Evolutionary conservation across 2,888 invertebrate species (phyloP).

Genomic region (Brassicogethes aeneus): DNA sequence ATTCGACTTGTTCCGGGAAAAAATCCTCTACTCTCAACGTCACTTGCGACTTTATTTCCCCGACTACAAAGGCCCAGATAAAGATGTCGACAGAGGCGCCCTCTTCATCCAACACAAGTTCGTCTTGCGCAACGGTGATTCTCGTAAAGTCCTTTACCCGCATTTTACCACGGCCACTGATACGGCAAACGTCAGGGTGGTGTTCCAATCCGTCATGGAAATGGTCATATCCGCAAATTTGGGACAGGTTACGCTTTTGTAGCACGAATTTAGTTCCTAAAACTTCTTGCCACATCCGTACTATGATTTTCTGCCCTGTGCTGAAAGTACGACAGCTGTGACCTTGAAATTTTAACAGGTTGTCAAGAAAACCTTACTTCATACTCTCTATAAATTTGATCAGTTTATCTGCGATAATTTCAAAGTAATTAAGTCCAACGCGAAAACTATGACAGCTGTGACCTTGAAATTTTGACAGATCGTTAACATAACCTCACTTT

Average conservation of each 20-base stretch:
- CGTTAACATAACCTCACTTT: no score
- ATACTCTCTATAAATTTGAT: no score
- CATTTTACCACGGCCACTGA: constrained; percentile 61
- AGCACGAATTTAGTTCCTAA: constrained; percentile 14
- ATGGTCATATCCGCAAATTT: constrained; percentile 55
- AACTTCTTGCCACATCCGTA: no score
- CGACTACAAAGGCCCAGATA: constrained; percentile 51
- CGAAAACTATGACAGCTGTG: no score
- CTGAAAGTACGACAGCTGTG: no score
- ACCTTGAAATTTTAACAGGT: no score
- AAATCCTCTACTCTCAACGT: constrained; percentile 52
- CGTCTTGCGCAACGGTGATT: constrained; percentile 46
- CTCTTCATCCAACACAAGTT: constrained; percentile 55
- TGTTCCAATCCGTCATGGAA: constrained; percentile 58
- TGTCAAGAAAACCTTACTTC: no score
- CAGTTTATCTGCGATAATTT: no score
- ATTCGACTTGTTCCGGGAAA: constrained; percentile 55
- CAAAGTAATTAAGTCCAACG: no score
- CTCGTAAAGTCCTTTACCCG: constrained; percentile 51
- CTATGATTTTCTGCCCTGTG: no score
- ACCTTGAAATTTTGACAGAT: no score
- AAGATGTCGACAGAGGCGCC: constrained; percentile 54
- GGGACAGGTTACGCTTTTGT: constrained; percentile 47
- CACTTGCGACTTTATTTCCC: constrained; percentile 52
- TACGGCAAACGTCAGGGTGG: constrained; percentile 56